These are phyloP conservation scores for Bombus impatiens DNA, from an alignment of 1,140 invertebrate species.

Conservation along the genomic window DNA sequence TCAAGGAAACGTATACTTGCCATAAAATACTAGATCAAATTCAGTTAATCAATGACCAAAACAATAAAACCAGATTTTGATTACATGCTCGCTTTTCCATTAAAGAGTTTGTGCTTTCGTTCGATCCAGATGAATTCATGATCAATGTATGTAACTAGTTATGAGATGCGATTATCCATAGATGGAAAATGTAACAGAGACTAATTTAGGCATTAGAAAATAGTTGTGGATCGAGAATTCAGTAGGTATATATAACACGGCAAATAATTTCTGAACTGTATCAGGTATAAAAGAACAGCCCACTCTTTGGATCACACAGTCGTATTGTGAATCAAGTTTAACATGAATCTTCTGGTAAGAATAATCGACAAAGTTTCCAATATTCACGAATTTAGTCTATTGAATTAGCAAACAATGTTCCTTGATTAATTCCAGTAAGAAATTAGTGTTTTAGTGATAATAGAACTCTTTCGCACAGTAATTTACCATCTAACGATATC, in stretches of 20 bases:
- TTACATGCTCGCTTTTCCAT: neutral
- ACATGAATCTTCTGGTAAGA: slow-evolving; percentile 75
- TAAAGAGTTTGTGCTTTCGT: neutral
- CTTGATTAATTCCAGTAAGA: neutral
- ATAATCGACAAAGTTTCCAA: neutral
- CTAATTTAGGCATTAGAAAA: slow-evolving; percentile 56
- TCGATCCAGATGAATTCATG: neutral
- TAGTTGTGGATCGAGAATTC: slow-evolving; percentile 57
- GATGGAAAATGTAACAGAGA: slow-evolving; percentile 58
- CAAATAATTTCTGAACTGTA: slow-evolving; percentile 58
- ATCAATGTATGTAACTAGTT: neutral
- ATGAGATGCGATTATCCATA: slow-evolving; percentile 41
- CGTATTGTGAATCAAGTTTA: slow-evolving; percentile 45
- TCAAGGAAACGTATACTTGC: neutral
- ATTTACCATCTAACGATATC: too few species aligned
- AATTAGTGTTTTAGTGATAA: neutral
- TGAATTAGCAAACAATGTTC: neutral
- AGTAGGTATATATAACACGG: slow-evolving; percentile 51
- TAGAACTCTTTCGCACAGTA: too few species aligned
- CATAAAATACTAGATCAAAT: neutral
- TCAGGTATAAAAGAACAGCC: slow-evolving; percentile 73
- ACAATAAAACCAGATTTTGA: slow-evolving; percentile 18
- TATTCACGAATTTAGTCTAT: neutral
- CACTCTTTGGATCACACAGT: slow-evolving; percentile 59
- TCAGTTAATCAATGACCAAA: neutral